phyloP scores from a whole-genome alignment of 2,113 vertebrate species.

The Coturnix japonica region DNA sequence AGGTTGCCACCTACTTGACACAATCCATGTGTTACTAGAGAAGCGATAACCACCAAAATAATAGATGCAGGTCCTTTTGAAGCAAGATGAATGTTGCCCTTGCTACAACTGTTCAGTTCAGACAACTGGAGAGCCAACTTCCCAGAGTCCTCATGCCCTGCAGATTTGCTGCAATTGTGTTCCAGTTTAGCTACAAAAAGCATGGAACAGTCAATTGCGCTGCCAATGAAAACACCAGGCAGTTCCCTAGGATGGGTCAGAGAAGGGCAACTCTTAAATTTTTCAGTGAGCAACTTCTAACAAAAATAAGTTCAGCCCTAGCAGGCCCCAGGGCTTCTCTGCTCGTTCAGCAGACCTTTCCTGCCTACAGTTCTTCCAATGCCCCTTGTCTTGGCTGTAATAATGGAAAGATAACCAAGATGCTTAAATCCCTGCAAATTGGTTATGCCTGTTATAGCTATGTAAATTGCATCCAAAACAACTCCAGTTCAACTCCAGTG shows the following conservation, averaged over 20 bases:
- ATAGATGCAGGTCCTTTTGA: accelerated
- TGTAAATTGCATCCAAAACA: not conserved
- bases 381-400: not conserved
- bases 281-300: slow-evolving; percentile 8
- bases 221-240: not conserved
- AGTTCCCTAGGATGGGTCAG: not conserved
- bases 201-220: not conserved
- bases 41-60: not conserved
- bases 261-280: slow-evolving; percentile 20
- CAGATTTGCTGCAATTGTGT: not conserved
- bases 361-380: not conserved
- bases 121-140: not conserved
- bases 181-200: not conserved
- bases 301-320: not conserved
- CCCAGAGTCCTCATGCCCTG: not conserved
- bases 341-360: not conserved
- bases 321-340: not conserved
- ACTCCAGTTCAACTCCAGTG: not conserved
- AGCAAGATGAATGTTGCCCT: not conserved
- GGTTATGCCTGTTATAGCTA: not conserved
- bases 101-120: not conserved
- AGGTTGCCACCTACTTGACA: not conserved
- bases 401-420: not conserved
- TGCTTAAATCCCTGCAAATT: not conserved
- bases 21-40: not conserved